phyloP scores from a whole-genome alignment of 2,888 invertebrate genomes.

The Pseudococcus longispinus region DNA sequence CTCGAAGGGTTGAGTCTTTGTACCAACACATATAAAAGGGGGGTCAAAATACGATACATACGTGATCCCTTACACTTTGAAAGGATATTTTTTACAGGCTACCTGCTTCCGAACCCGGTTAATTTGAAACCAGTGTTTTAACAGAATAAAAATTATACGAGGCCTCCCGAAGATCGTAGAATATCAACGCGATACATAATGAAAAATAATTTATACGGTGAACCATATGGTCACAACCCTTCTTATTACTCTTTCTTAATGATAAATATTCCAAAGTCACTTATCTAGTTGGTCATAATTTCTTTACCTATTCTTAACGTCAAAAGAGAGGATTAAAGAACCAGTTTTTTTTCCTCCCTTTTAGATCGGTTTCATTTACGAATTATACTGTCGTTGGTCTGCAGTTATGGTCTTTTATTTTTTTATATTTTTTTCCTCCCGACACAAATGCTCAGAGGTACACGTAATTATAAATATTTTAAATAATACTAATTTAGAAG shows the following conservation, averaged over 20 bases:
- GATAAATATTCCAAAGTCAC: constrained; percentile 39
- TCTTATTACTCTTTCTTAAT: not conserved
- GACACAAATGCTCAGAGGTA: constrained; percentile 16
- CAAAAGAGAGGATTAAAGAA: constrained; percentile 26
- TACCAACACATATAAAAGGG: not conserved
- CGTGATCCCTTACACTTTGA: not conserved
- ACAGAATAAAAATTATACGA: constrained; percentile 35
- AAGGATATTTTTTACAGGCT: not conserved
- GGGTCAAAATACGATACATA: not conserved
- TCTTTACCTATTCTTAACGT: constrained; percentile 32
- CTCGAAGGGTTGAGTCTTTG: not conserved
- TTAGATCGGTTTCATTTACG: constrained; percentile 10
- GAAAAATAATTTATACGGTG: constrained; percentile 34
- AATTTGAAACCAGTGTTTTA: constrained; percentile 33
- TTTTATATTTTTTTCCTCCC: not conserved
- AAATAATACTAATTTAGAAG: constrained; percentile 45
- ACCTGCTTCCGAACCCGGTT: not conserved
- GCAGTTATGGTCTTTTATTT: constrained; percentile 4
- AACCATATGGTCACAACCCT: constrained; percentile 37
- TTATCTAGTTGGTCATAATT: constrained; percentile 43
- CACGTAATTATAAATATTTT: constrained; percentile 44
- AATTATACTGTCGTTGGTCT: not conserved
- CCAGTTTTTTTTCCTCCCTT: constrained; percentile 32
- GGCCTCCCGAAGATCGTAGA: not conserved
- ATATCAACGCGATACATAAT: not conserved